Evolutionary conservation across 2,888 invertebrate genomes (phyloP).

Genomic region (Cristatella mucedo): DNA sequence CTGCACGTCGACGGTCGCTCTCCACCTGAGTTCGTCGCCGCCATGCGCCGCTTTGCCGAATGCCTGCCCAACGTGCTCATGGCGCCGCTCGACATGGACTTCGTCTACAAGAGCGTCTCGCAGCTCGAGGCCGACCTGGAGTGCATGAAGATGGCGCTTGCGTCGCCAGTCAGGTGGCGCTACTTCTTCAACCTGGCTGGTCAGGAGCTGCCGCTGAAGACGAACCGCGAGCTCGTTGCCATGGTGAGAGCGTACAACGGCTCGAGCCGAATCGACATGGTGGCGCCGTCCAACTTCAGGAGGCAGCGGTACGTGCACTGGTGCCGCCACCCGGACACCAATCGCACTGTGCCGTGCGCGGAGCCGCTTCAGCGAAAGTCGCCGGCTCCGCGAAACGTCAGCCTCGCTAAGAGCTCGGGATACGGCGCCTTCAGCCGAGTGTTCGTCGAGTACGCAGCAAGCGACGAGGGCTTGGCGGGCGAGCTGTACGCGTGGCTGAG

Average conservation of each 20-base stretch:
- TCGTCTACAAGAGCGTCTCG: slow-evolving; percentile 16
- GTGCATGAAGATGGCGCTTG: slow-evolving; percentile 15
- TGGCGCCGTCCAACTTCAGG: too few species aligned
- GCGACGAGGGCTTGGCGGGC: too few species aligned
- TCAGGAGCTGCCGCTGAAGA: too few species aligned
- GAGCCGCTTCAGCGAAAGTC: too few species aligned
- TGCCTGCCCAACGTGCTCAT: slow-evolving; percentile 18
- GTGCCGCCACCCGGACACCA: too few species aligned
- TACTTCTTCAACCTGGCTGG: slow-evolving; percentile 19
- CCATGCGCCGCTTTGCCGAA: slow-evolving; percentile 11
- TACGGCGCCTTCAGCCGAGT: too few species aligned
- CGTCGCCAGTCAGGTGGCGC: slow-evolving; percentile 15
- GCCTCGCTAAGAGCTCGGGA: too few species aligned
- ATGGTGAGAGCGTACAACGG: slow-evolving; percentile 15
- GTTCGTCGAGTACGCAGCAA: too few species aligned
- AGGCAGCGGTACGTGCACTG: too few species aligned
- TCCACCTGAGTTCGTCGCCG: slow-evolving; percentile 8
- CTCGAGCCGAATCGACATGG: slow-evolving; percentile 16
- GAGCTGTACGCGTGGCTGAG: too few species aligned
- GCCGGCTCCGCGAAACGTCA: too few species aligned
- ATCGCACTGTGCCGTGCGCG: too few species aligned
- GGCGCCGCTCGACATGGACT: slow-evolving; percentile 12
- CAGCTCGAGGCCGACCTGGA: slow-evolving; percentile 17
- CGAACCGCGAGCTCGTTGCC: slow-evolving; percentile 17
- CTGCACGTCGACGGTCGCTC: slow-evolving; percentile 16